These are phyloP conservation scores for Conus betulinus DNA, from an alignment of 1,140 invertebrate species.

Conservation along the genomic window DNA sequence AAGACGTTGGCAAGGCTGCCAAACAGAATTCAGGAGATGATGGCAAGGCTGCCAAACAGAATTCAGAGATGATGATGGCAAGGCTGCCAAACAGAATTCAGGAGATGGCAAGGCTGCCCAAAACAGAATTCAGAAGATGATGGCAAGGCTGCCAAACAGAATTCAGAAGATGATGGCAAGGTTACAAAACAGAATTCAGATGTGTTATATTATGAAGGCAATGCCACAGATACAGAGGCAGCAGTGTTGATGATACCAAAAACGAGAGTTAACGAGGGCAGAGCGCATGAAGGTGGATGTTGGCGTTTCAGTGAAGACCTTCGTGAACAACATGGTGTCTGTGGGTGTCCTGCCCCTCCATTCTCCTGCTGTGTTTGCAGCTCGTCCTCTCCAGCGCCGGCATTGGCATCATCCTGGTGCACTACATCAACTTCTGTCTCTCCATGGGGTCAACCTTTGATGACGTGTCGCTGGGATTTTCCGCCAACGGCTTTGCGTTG, in stretches of 20 bases:
- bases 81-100: too few species aligned
- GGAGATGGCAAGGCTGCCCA: too few species aligned
- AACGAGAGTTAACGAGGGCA: neutral
- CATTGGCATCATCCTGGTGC: slow-evolving; percentile 27
- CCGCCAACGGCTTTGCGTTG: slow-evolving; percentile 23
- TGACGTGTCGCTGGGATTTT: slow-evolving; percentile 9
- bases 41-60: too few species aligned
- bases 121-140: too few species aligned
- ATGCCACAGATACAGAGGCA: neutral
- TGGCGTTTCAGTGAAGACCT: too few species aligned
- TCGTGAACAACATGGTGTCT: neutral
- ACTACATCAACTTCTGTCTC: slow-evolving; percentile 23
- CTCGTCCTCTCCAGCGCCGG: slow-evolving; percentile 13
- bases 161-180: too few species aligned
- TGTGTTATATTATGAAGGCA: too few species aligned
- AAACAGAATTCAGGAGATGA: too few species aligned
- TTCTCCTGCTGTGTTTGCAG: slow-evolving; percentile 10
- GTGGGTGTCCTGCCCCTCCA: neutral
- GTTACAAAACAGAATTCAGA: neutral
- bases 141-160: too few species aligned
- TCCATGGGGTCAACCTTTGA: neutral
- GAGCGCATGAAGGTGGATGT: neutral
- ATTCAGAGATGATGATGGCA: too few species aligned
- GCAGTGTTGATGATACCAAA: too few species aligned
- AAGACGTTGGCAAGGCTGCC: too few species aligned